Percentiles rank a stretch among this genome's conserved stretches.
Evolutionary conservation across 2,888 invertebrate genomes (phyloP).

Genomic region (Sesamia inferens): DNA sequence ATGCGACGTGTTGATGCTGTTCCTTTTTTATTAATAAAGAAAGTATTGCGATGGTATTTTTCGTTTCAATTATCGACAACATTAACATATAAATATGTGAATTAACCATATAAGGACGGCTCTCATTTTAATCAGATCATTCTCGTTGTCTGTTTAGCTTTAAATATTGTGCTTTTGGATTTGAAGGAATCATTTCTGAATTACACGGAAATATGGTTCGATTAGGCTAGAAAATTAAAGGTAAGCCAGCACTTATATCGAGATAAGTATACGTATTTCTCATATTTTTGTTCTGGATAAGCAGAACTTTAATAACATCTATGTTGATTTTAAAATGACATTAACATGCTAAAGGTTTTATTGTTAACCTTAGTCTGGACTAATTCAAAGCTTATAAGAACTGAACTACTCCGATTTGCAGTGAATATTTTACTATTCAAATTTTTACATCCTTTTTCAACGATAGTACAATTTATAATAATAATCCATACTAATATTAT

Average conservation of each 20-base stretch:
- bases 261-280: constrained; percentile 2
- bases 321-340: constrained; percentile 13
- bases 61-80: constrained; percentile 54
- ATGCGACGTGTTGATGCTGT: constrained; percentile 58
- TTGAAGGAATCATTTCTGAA: constrained; percentile 1
- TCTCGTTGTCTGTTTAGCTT: constrained; percentile 28
- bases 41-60: constrained; percentile 50
- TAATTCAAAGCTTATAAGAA: constrained; percentile 5
- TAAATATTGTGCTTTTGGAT: constrained; percentile 15
- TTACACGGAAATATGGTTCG: constrained; percentile 8
- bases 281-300: constrained; percentile 1
- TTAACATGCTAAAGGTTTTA: constrained; percentile 6
- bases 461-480: constrained; percentile 16
- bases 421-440: constrained; percentile 10
- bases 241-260: not conserved
- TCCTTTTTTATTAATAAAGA: constrained; percentile 51
- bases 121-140: constrained; percentile 13
- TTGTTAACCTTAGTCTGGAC: constrained; percentile 7
- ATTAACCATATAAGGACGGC: constrained; percentile 17
- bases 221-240: constrained; percentile 10
- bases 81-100: constrained; percentile 50
- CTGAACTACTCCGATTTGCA: not conserved
- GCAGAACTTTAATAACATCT: constrained; percentile 2
- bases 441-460: not conserved
- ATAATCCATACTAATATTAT: too few species aligned